Base-by-base conservation (phyloP, 2,113 vertebrate genomes). In the Gallinago media region DNA sequence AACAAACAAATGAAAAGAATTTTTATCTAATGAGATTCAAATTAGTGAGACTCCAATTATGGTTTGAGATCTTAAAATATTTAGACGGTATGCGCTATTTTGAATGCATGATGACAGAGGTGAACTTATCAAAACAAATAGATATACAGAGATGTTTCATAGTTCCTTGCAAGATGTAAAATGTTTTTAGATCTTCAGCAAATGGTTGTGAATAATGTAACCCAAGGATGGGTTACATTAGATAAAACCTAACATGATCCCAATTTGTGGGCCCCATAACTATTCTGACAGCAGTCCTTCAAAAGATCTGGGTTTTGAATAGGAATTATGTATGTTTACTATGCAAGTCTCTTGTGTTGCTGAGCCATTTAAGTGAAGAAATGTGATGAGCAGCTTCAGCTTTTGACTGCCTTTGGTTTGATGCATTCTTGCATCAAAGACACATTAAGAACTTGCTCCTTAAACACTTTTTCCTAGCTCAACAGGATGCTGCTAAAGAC, bases 1-100 rank as follows among this genome's bases (percentile, higher is more conserved):
- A 95, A 68, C 66, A 94, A 96, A 94, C 46, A 74, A 94, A 81
- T 66, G 13, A 71, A 52, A 84, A 94, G 36, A 89, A 62, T 72
- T 83, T 79, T 87, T 62, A 75, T 62, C 40, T 91, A 93, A 85
- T 72, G 55, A 91, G 54, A 92, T 85, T 91, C 77, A 89, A 85
- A 94, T 94, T 76, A 91, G 34, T 44, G 26, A 63, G 31, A 87
- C 14, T 87, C 31, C 59, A 92, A 42, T 81, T 94, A 88, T 0
- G 0, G 32, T 63, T 74, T 73, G 34, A 85, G 50, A 55, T 92
- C 50, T 63, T 77, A 88, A 88, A 73, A 70, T 88, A 90, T 58
- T 92, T 72, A 67, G 50, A 92, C 4, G 10, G 13, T 19, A 50
- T 19, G 32, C 26, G 59, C 18, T 90, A 40, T 77, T 88, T 63